phyloP scores from a whole-genome alignment of 2,113 vertebrate species.

The Carollia perspicillata region DNA sequence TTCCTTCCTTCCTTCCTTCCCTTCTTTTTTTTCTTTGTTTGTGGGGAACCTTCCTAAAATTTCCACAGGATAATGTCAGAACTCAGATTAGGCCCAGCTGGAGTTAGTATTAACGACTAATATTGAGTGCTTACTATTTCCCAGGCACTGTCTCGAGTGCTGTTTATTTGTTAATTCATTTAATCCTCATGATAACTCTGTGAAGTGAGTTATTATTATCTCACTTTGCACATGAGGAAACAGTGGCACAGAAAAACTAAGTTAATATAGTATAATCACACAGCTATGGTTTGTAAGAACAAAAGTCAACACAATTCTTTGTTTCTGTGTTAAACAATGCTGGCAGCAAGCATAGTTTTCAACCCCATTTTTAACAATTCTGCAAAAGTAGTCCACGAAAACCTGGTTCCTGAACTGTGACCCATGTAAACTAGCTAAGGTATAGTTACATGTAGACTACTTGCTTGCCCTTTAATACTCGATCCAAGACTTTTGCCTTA shows the following conservation, averaged over 20 bases:
- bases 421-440: background rate
- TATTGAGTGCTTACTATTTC: background rate
- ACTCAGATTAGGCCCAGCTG: background rate
- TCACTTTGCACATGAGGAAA: background rate
- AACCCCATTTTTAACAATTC: background rate
- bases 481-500: background rate
- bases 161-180: background rate
- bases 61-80: background rate
- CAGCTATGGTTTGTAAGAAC: background rate
- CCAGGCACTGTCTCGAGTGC: background rate
- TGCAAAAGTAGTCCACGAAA: background rate
- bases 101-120: background rate
- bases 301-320: background rate
- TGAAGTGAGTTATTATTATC: background rate
- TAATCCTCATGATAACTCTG: background rate
- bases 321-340: background rate
- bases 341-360: background rate
- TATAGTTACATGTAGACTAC: background rate
- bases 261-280: background rate
- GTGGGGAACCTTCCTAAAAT: background rate
- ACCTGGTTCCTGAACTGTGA: background rate
- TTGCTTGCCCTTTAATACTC: background rate
- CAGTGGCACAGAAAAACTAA: background rate
- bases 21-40: background rate
- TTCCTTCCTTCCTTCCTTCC: background rate